These are phyloP conservation scores for Drepana arcuata DNA, from an alignment of 1,140 invertebrate genomes.

Conservation along the genomic window DNA sequence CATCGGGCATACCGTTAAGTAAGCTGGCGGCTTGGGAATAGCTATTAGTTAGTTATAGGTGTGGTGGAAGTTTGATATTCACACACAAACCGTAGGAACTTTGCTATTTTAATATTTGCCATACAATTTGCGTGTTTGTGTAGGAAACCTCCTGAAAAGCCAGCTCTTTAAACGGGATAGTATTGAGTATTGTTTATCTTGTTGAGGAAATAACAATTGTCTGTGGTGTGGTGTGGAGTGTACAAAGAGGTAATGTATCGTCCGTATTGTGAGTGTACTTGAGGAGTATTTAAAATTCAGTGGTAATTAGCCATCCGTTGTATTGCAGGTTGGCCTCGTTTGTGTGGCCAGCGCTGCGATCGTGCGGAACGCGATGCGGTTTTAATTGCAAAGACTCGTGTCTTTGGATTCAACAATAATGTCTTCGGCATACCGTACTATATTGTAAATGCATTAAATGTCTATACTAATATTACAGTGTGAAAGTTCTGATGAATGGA, in stretches of 20 bases:
- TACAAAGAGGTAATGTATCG: neutral
- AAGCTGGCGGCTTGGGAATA: conserved; percentile 39
- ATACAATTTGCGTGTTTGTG: conserved; percentile 56
- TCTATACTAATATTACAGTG: no score
- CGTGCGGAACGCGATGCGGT: conserved; percentile 43
- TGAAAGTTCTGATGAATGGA: no score
- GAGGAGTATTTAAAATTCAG: conserved; percentile 20
- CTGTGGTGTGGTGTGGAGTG: neutral
- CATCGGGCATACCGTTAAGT: conserved; percentile 52
- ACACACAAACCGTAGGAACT: conserved; percentile 37
- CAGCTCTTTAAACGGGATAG: conserved; percentile 19
- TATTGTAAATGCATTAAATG: no score
- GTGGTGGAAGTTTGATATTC: conserved; percentile 23
- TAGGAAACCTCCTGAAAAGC: conserved; percentile 45
- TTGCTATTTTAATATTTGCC: conserved; percentile 45
- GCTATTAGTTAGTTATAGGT: conserved; percentile 29
- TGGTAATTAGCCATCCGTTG: conserved; percentile 17
- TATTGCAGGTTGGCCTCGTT: conserved; percentile 32
- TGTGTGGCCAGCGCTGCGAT: conserved; percentile 18
- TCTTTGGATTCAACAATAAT: no score
- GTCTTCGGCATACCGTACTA: no score
- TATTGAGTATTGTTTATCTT: conserved; percentile 19
- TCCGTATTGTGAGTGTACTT: neutral
- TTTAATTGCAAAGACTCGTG: conserved; percentile 38
- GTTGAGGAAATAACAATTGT: neutral